These are phyloP conservation scores for Anguilla japonica DNA, from an alignment of 2,113 vertebrate species.

Conservation along the genomic window DNA sequence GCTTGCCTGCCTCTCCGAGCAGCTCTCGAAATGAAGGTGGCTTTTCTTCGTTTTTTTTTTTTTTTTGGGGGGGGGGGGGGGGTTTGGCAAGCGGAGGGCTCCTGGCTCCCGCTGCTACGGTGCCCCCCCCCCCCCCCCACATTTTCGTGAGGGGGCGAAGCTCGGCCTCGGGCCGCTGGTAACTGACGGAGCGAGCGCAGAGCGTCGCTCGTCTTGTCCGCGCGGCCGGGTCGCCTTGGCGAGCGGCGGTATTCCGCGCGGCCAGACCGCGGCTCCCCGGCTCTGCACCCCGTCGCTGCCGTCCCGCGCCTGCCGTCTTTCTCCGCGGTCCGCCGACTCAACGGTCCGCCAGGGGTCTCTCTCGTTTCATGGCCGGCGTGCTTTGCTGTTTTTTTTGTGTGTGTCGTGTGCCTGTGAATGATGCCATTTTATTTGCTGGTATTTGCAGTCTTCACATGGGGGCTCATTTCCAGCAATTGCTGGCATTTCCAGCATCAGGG, in stretches of 20 bases:
- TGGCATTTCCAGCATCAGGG: no score
- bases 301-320: background rate
- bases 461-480: no score
- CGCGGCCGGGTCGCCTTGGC: background rate
- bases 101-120: no score
- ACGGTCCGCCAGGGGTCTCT: background rate
- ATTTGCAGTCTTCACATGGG: no score
- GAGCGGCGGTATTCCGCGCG: background rate
- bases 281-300: background rate
- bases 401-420: no score
- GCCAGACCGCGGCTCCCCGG: background rate
- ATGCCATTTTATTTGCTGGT: no score
- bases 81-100: background rate
- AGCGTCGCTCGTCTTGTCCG: background rate
- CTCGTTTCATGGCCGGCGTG: background rate
- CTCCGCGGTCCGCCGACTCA: background rate
- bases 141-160: background rate
- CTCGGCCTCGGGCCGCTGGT: background rate
- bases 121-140: background rate
- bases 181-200: background rate
- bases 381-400: background rate
- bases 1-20: no score
- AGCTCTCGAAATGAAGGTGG: background rate
- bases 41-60: no score
- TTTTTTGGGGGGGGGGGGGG: no score